These are phyloP conservation scores for Stegostoma tigrinum DNA, from an alignment of 2,113 vertebrate genomes.

Conservation along the genomic window DNA sequence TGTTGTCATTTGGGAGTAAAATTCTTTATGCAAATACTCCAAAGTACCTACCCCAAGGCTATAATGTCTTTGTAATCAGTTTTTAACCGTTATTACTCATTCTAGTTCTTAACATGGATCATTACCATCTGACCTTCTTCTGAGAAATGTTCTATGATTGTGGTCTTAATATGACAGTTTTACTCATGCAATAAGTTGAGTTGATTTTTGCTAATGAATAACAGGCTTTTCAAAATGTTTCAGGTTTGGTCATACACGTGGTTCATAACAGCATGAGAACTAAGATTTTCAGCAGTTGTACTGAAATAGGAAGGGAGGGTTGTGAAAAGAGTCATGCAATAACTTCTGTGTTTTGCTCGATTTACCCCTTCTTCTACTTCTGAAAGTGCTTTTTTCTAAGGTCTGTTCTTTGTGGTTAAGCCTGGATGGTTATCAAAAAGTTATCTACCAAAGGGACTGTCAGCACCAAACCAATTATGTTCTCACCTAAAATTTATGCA, in stretches of 20 bases:
- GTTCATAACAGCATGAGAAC: background rate
- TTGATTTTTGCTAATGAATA: conserved; percentile 29
- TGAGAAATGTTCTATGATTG: conserved; percentile 10
- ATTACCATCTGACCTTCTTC: background rate
- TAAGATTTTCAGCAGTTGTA: background rate
- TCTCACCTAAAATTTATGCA: background rate
- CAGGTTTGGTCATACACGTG: background rate
- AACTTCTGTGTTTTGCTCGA: background rate
- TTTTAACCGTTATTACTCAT: conserved; percentile 19
- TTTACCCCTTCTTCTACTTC: background rate
- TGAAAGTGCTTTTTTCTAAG: background rate
- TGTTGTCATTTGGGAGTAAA: background rate
- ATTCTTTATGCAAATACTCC: conserved; percentile 14
- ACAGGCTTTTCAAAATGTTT: conserved; percentile 1
- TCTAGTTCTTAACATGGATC: conserved; percentile 24
- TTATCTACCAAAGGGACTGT: background rate
- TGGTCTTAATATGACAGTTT: conserved; percentile 17
- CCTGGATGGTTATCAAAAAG: background rate
- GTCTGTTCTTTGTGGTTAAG: background rate
- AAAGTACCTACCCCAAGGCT: background rate
- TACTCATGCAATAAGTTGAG: background rate
- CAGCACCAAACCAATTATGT: background rate
- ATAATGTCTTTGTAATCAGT: background rate
- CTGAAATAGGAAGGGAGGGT: no score
- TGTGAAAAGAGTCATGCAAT: background rate